Evolutionary conservation across 2,113 vertebrate genomes (phyloP), one percentile per base, ranked within the genome.

Genomic region (Colaptes auratus): DNA sequence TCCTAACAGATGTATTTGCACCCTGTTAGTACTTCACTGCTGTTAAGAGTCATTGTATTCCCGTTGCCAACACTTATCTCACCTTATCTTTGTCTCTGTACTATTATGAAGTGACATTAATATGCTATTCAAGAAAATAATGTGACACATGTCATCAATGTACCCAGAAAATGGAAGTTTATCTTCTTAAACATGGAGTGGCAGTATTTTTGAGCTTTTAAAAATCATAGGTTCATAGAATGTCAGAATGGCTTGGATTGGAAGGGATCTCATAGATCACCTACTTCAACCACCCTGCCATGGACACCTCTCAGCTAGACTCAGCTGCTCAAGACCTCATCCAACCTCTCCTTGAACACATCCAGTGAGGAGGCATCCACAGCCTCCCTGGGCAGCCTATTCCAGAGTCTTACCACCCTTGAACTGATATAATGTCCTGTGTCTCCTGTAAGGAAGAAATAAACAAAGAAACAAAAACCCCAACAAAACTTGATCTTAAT

Each of bases 71-170:
- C 3, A 83, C 86, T n/a, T 82, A 86, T 28, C 36, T 80, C 76
- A 88, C 14, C 11, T 81, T 70, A 59, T 28, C 50, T 60, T 79
- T 70, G 77, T 86, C 31, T 69, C n/a, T 55, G 25, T 5, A 15
- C 25, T 60, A 1, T 35, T 86, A 63, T 30, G 46, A 82, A 77
- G 30, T 7, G 12, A 64, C n/a, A 52, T 4, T 20, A 56, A 60
- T 35, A 82, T 8, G 6, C 1, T 52, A 28, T 30, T 66, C 24
- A 83, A 74, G 42, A 67, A 83, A 80, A 77, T 64, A 63, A 58
- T 0, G 1, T 78, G 12, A 58, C 4, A 10, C 10, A 6, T 56
- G 9, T 24, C 16, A 48, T 25, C 21, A 31, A 7, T 33, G 3
- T 3, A 55, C 46, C 27, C 21, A 91, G 46, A 92, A 90, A 86